These are phyloP conservation scores for Macropodus opercularis DNA, from an alignment of 2,797 vertebrate species.

Conservation along the genomic window DNA sequence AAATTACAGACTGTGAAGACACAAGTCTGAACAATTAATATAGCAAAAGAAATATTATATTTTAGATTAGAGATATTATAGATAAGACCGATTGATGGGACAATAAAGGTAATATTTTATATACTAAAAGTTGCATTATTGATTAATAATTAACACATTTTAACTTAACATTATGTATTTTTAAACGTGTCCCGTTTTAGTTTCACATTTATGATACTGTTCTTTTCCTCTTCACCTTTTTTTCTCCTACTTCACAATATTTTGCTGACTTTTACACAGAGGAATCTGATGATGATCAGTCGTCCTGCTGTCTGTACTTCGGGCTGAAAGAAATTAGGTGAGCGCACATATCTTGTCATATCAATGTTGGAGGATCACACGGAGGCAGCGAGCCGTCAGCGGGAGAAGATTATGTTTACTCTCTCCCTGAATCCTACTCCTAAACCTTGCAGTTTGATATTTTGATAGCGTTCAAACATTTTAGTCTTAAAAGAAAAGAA, in stretches of 20 bases:
- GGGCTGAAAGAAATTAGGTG: neutral
- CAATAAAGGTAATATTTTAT: no score
- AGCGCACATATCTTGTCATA: constrained; percentile 15
- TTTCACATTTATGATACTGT: constrained; percentile 22
- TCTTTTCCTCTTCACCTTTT: constrained; percentile 1
- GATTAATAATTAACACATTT: no score
- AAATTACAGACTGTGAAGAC: no score
- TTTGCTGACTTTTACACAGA: neutral
- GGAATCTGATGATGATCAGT: neutral
- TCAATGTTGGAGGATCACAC: constrained; percentile 14
- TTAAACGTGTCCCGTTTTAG: neutral
- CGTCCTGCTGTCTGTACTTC: constrained; percentile 1
- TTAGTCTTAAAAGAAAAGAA: neutral
- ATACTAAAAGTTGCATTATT: no score
- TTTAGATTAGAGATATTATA: no score
- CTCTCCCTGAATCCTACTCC: neutral
- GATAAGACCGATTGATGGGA: no score
- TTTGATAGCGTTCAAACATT: neutral
- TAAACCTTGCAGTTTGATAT: constrained; percentile 6
- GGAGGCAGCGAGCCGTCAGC: constrained; percentile 17
- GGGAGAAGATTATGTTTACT: constrained; percentile 8
- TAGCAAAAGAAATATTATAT: no score
- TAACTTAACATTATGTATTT: no score
- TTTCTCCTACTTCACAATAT: constrained; percentile 17
- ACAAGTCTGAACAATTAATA: no score